Percentiles rank a stretch among this genome's conserved stretches.
These are phyloP conservation scores for Miichthys miiuy DNA, from an alignment of 2,797 vertebrate genomes.

Conservation along the genomic window DNA sequence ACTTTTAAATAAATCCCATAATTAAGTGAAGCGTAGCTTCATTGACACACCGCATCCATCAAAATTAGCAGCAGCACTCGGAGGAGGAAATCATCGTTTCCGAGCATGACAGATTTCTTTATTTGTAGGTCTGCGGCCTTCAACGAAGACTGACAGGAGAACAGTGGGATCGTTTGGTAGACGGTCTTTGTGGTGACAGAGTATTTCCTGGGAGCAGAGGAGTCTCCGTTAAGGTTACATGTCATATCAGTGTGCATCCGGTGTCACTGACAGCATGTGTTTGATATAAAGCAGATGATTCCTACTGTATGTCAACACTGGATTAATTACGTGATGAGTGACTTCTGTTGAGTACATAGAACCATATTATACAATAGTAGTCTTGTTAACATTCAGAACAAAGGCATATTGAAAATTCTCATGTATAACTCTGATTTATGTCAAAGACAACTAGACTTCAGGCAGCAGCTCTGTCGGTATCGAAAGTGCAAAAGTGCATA, in stretches of 20 bases:
- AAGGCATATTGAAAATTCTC: neutral
- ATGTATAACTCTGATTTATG: neutral
- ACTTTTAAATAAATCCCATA: neutral
- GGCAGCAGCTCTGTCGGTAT: neutral
- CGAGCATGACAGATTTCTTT: constrained; percentile 28
- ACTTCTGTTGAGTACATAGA: neutral
- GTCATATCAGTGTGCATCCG: constrained; percentile 8
- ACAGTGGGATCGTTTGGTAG: constrained; percentile 23
- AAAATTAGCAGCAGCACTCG: neutral
- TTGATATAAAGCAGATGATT: constrained; percentile 14
- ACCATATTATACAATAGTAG: neutral
- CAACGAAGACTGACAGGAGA: constrained; percentile 49
- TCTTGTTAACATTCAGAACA: neutral
- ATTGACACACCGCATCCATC: neutral
- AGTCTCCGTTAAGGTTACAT: constrained; percentile 21
- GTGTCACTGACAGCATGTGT: constrained; percentile 8
- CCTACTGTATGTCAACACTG: neutral
- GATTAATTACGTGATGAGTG: constrained; percentile 2
- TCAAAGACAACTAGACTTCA: constrained; percentile 1
- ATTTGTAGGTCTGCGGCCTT: constrained; percentile 14
- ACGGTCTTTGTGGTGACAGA: constrained; percentile 48
- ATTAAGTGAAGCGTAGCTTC: no score
- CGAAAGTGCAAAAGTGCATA: neutral
- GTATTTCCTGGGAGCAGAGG: constrained; percentile 53
- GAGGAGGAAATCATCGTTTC: constrained; percentile 30